Base-by-base conservation (phyloP, 2,797 vertebrate species). In the Myotis daubentonii region DNA sequence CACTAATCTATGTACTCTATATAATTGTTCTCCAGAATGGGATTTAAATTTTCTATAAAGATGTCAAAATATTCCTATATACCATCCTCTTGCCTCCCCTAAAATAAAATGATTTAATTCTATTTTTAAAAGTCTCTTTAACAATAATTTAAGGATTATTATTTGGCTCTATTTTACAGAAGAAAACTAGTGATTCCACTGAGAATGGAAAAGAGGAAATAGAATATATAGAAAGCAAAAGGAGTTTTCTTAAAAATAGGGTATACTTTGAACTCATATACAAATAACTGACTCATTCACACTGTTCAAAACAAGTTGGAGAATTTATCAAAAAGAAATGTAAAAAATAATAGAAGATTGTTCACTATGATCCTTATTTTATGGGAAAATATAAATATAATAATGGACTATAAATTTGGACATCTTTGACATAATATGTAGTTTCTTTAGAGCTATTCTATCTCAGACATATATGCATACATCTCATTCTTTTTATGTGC, bases 71-170 rank as follows among this genome's bases (percentile, higher is more conserved):
- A 51, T 8, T 72, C 11, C 9, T 89, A n/a, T 76, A 30, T 88
- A n/a, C 1, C 65, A 65, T 11, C 8, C 25, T 83, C 72, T 87
- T 85, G 17, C 36, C 33, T 81, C 6, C 11, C 15, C 17, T 15
- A 70, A 36, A n/a, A 33, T 76, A 87, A 76, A 87, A 47, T 30
- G 30, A 20, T 75, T 65, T 75, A 47, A 16, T 75, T 65, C 47
- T 11, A 3, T 74, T 72, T 62, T 85, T 53, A 13, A 38, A 55
- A 89, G 53, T 65, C 1, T 82, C 12, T 74, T 88, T 38, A 71
- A 62, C 28, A 93, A 30, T 49, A 89, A 95, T n/a, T 53, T 66
- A 70, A 72, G 23, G 16, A 51, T 89, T 79, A 86, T 75, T 78
- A 66, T 88, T 76, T 55, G 47, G 4, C 11, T 38, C 22, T 68